Percentiles rank a stretch among this genome's conserved stretches.
phyloP scores from a whole-genome alignment of 1,140 invertebrate genomes.

The Drosophila setifemur region DNA sequence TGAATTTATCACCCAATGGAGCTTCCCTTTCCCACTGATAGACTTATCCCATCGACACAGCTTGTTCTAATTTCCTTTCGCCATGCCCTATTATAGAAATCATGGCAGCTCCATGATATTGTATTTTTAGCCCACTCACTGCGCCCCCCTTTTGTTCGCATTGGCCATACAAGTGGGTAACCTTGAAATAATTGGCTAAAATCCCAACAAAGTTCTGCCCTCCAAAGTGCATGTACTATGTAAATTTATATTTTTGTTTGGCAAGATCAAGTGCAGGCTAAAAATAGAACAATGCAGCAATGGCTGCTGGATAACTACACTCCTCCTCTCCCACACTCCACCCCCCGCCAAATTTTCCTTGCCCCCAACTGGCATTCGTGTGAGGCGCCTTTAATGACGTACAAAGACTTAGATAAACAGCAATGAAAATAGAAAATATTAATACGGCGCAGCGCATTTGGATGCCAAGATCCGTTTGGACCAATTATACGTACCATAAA shows the following conservation, averaged over 20 bases:
- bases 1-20: background rate
- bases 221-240: slow-evolving; percentile 9
- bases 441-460: slow-evolving; percentile 70
- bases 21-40: background rate
- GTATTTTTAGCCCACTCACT: slow-evolving; percentile 12
- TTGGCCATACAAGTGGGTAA: slow-evolving; percentile 3
- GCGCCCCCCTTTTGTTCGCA: no score
- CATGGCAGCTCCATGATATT: background rate
- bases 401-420: slow-evolving; percentile 66
- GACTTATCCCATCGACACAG: background rate
- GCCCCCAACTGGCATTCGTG: background rate
- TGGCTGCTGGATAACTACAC: background rate
- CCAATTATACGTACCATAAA: slow-evolving; percentile 76
- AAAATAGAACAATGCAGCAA: slow-evolving; percentile 47
- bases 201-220: slow-evolving; percentile 22
- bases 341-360: no score
- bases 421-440: slow-evolving; percentile 59
- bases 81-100: slow-evolving; percentile 18
- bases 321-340: background rate
- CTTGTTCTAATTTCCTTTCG: slow-evolving; percentile 40
- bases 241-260: slow-evolving; percentile 21
- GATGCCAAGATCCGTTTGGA: slow-evolving; percentile 58
- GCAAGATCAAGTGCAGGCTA: slow-evolving; percentile 66
- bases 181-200: slow-evolving; percentile 50
- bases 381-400: slow-evolving; percentile 61